phyloP scores from a whole-genome alignment of 2,888 invertebrate genomes.

The Amphipyra tragopoginis region DNA sequence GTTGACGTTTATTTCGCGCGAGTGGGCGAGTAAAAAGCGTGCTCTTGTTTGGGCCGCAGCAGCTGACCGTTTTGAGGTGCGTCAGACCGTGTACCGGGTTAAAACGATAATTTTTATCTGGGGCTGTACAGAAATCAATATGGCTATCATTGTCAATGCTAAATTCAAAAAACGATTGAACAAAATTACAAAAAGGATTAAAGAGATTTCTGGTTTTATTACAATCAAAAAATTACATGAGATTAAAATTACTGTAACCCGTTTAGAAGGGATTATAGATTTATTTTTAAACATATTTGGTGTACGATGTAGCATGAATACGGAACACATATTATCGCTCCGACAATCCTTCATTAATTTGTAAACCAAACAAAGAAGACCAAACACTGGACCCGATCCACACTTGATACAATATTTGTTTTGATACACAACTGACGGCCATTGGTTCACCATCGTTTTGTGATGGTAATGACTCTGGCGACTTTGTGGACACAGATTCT shows the following conservation, averaged over 20 bases:
- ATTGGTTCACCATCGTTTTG: conserved; percentile 81
- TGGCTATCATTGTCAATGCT: conserved; percentile 63
- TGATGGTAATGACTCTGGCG: conserved; percentile 83
- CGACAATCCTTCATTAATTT: conserved; percentile 87
- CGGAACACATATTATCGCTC: conserved; percentile 66
- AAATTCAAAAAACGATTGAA: conserved; percentile 27
- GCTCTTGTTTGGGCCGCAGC: conserved; percentile 74
- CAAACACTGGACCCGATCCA: conserved; percentile 83
- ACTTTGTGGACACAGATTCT: conserved; percentile 79
- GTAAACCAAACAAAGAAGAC: conserved; percentile 80
- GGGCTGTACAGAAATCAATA: conserved; percentile 72
- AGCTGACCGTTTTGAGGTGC: conserved; percentile 82
- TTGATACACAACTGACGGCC: conserved; percentile 86
- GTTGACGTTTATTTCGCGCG: conserved; percentile 83
- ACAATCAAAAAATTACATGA: conserved; percentile 19
- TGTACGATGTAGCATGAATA: conserved; percentile 50
- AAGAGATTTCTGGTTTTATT: conserved; percentile 11
- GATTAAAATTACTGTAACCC: neutral
- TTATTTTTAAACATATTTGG: conserved; percentile 62
- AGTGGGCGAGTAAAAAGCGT: conserved; percentile 77
- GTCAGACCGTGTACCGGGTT: conserved; percentile 79
- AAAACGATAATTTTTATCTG: conserved; percentile 84
- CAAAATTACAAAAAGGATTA: conserved; percentile 28
- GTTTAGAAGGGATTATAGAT: neutral
- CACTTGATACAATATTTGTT: conserved; percentile 89